Evolutionary conservation across 2,797 vertebrate genomes (phyloP).

Genomic region (Luscinia luscinia): DNA sequence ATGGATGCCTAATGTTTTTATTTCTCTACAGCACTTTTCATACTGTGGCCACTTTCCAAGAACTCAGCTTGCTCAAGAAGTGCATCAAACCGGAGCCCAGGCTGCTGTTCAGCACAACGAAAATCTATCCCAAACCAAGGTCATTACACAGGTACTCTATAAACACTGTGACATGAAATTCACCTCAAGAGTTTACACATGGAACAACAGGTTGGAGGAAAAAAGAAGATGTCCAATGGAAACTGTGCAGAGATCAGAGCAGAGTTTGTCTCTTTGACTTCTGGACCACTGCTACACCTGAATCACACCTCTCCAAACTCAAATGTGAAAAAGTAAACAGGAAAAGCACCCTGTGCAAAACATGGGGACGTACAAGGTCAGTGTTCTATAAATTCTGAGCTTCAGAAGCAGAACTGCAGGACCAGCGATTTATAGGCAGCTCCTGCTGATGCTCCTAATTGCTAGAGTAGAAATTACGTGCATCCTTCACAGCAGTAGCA

Average conservation of each 20-base stretch:
- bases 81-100: background rate
- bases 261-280: background rate
- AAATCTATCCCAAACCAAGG: background rate
- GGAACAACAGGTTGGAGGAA: background rate
- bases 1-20: accelerated
- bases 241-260: background rate
- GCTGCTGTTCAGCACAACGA: background rate
- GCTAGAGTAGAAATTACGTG: background rate
- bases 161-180: background rate
- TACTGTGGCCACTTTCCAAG: background rate
- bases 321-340: background rate
- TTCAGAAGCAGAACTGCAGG: constrained; percentile 1
- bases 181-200: background rate
- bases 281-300: background rate
- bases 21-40: background rate
- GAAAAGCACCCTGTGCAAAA: background rate
- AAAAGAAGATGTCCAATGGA: background rate
- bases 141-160: background rate
- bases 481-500: constrained; percentile 8
- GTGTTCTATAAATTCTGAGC: background rate
- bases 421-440: background rate
- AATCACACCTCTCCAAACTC: background rate
- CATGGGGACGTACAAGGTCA: background rate
- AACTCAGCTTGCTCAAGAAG: background rate
- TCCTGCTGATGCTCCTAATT: constrained; percentile 16